phyloP scores from a whole-genome alignment of 2,888 invertebrate species.

The Muscina levida region DNA sequence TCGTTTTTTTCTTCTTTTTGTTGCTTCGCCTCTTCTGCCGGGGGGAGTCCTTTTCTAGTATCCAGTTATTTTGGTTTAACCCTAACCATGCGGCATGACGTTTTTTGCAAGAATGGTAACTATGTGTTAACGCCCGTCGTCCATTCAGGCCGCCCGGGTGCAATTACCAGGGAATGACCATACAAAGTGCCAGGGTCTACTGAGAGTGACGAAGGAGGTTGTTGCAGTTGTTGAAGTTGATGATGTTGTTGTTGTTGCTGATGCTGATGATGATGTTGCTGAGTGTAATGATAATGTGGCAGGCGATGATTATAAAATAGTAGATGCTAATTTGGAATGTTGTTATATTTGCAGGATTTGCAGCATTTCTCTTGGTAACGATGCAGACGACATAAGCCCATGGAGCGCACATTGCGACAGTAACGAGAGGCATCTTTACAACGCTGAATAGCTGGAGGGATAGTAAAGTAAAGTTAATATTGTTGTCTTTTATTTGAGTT shows the following conservation, averaged over 20 bases:
- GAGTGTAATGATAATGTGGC: constrained; percentile 24
- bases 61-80: too few relatives aligned
- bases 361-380: constrained; percentile 94
- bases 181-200: constrained; percentile 1
- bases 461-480: background rate
- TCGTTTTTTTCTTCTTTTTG: constrained; percentile 46
- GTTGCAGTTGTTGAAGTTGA: constrained; percentile 17
- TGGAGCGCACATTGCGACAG: constrained; percentile 91
- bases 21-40: constrained; percentile 8
- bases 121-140: constrained; percentile 20
- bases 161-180: constrained; percentile 7
- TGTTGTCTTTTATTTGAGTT: too few relatives aligned
- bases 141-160: background rate
- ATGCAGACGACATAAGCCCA: constrained; percentile 92
- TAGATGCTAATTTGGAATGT: constrained; percentile 62
- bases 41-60: background rate
- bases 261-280: constrained; percentile 24
- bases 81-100: too few relatives aligned
- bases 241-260: constrained; percentile 20
- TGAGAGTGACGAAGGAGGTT: background rate
- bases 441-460: constrained; percentile 81
- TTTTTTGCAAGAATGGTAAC: constrained; percentile 4
- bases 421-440: constrained; percentile 91
- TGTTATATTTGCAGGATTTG: constrained; percentile 84
- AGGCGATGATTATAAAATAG: constrained; percentile 44